Conservation (phyloP, 2,113 vertebrate genomes). For the Neolamprologus variostigma region DNA sequence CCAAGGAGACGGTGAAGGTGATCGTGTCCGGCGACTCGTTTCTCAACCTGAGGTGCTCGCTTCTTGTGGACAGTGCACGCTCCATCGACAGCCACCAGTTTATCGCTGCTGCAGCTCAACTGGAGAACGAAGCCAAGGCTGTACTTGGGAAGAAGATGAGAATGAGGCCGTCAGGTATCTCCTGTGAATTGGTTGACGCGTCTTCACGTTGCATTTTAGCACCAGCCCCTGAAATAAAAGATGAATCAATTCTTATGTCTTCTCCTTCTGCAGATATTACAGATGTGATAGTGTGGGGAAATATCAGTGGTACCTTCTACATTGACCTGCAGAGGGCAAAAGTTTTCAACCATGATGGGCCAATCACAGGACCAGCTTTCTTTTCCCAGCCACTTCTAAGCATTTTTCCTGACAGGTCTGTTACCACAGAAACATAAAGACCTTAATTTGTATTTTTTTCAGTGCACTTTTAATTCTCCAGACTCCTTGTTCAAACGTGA, state of each 20-base stretch:
- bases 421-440: neutral
- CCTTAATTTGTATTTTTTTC: neutral
- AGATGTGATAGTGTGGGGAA: conserved; percentile 89
- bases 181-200: rapidly evolving
- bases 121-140: conserved; percentile 79
- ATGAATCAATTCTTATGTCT: neutral
- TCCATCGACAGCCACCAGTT: conserved; percentile 71
- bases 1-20: conserved; percentile 70
- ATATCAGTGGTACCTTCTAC: conserved; percentile 78
- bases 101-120: conserved; percentile 67
- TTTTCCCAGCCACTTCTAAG: conserved; percentile 67
- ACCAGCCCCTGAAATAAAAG: neutral
- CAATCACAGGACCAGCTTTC: conserved; percentile 76
- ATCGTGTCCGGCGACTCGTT: conserved; percentile 78
- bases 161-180: conserved; percentile 67
- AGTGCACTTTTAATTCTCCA: neutral
- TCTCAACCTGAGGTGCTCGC: conserved; percentile 74
- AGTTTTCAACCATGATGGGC: conserved; percentile 72
- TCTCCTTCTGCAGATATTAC: conserved; percentile 72
- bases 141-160: conserved; percentile 75
- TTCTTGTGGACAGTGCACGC: conserved; percentile 66
- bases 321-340: conserved; percentile 82
- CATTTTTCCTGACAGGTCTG: conserved; percentile 78
- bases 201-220: neutral
- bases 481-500: neutral